Evolutionary conservation across 2,797 vertebrate genomes (phyloP), one percentile per base, ranked within the genome.

Genomic region (Merluccius polli): DNA sequence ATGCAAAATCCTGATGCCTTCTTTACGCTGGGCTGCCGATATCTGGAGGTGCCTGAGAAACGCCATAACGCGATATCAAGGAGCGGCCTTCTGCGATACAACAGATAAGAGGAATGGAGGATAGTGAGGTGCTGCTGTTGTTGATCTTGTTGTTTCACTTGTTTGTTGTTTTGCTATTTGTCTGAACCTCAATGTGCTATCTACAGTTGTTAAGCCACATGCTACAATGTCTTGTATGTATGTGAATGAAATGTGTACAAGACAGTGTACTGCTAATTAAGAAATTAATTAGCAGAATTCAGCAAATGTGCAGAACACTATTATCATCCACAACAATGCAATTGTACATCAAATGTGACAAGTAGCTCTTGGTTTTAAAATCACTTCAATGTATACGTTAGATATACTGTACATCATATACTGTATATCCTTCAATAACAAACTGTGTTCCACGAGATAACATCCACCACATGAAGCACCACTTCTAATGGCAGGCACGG

Each of bases 51-150:
- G 90, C 93, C 93, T 95, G 90, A 92, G 94, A 92, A 90, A 87
- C 86, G 83, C 85, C 88, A 87, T 87, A 90, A 87, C 86, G 83
- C 85, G 89, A 87, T 87, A 87, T 88, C 88, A 83, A 90, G 88
- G 90, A 91, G 92, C 90, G 89, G 92, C 90, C 90, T 95, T 93
- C 93, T 90, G 90, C 15, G 72, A 93, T 95, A 94, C 87, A 92
- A 95, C 94, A 95, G 97, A 96, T 97, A 96, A 95, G 93, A 95
- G 83, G 85, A 87, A 90, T 92, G 93, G 90, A 94, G 93, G 92
- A 84, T 86, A 80, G 85, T 82, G 92, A 81, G 87, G 93, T 4
- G 4, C 44, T 52, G 44, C 44, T 52, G 44, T 52, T 52, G 44
- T 15, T 52, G 15, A 2, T n/a, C 18, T 59, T 8, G 48, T 59